Conservation (phyloP, 2,797 vertebrate genomes). For the Staurois parvus region DNA sequence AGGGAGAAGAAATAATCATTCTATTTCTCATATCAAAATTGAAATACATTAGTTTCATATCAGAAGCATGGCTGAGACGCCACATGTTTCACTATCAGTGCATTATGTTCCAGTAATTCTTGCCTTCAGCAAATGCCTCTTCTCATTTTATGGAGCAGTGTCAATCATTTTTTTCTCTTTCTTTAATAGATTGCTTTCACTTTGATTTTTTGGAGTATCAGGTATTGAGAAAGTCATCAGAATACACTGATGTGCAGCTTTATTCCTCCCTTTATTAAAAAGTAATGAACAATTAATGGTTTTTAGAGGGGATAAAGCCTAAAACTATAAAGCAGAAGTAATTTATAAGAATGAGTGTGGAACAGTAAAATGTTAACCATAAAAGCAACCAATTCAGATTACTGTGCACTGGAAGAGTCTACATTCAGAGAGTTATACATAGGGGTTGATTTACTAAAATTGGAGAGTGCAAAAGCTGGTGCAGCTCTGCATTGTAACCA, state of each 20-base stretch:
- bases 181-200: conserved; percentile 37
- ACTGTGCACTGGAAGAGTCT: too few relatives aligned
- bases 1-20: conserved; percentile 50
- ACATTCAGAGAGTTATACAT: too few relatives aligned
- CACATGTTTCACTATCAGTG: conserved; percentile 46
- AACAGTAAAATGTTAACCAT: not conserved
- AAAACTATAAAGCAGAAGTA: not conserved
- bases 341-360: not conserved
- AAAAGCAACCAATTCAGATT: not conserved
- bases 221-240: conserved; percentile 22
- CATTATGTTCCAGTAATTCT: conserved; percentile 47
- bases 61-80: conserved; percentile 29
- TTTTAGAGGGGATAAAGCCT: not conserved
- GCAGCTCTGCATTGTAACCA: too few relatives aligned
- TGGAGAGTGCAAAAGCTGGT: too few relatives aligned
- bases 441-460: too few relatives aligned
- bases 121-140: conserved; percentile 28
- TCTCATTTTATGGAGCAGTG: conserved; percentile 40
- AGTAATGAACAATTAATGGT: not conserved
- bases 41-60: conserved; percentile 53
- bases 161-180: conserved; percentile 36
- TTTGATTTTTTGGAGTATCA: conserved; percentile 24
- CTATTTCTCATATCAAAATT: conserved; percentile 54
- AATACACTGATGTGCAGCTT: not conserved
- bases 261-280: not conserved